Percentiles rank a stretch among this genome's conserved stretches.
phyloP scores from a whole-genome alignment of 1,140 invertebrate genomes.

The Drosophila parabipectinata region DNA sequence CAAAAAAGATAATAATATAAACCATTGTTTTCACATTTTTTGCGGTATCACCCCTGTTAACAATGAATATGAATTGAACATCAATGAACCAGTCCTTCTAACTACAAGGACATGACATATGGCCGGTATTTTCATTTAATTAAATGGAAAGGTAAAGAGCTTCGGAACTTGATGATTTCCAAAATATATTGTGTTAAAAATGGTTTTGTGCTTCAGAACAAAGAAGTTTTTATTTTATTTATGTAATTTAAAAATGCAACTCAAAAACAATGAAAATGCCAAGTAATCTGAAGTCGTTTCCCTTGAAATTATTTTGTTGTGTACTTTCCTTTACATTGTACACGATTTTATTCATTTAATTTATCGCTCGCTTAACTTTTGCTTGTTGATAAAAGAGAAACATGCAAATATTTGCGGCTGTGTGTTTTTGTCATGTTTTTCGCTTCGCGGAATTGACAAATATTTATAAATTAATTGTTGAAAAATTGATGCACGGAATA shows the following conservation, averaged over 20 bases:
- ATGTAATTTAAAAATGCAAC: too few species aligned
- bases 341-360: constrained; percentile 30
- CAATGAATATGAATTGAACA: constrained; percentile 67
- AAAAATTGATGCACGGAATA: constrained; percentile 46
- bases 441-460: constrained; percentile 39
- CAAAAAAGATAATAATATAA: constrained; percentile 13
- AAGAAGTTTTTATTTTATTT: too few species aligned
- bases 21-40: constrained; percentile 25
- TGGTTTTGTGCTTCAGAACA: background rate
- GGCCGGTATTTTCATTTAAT: constrained; percentile 22
- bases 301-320: background rate
- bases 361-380: constrained; percentile 44
- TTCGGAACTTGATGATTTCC: background rate
- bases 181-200: background rate
- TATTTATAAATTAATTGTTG: constrained; percentile 62
- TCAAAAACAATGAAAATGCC: too few species aligned
- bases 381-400: constrained; percentile 31
- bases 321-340: constrained; percentile 42
- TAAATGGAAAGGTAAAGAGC: constrained; percentile 7
- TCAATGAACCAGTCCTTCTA: constrained; percentile 39
- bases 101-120: constrained; percentile 47
- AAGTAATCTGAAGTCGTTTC: constrained; percentile 6
- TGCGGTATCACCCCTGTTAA: constrained; percentile 52
- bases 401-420: constrained; percentile 49
- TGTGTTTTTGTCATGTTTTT: constrained; percentile 51